These are phyloP conservation scores for Danaus chrysippus DNA, from an alignment of 2,888 invertebrate genomes.

Conservation along the genomic window DNA sequence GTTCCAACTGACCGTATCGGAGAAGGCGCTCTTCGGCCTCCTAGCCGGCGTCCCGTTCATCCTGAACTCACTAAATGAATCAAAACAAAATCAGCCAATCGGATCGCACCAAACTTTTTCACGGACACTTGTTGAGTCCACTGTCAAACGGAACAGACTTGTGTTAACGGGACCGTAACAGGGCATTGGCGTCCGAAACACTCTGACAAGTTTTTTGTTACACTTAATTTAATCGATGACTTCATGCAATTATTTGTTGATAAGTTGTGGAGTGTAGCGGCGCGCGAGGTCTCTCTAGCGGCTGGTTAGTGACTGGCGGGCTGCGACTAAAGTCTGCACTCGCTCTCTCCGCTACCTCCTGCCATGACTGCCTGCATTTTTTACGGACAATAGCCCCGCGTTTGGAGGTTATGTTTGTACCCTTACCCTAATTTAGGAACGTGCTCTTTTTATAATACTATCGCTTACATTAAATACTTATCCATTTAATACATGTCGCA, in stretches of 20 bases:
- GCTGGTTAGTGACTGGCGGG: conserved; percentile 54
- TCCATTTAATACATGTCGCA: background rate
- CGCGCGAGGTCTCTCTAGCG: conserved; percentile 53
- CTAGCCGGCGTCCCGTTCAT: conserved; percentile 75
- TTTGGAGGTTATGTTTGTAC: conserved; percentile 70
- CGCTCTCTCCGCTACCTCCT: conserved; percentile 33
- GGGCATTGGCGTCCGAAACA: conserved; percentile 30
- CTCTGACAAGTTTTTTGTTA: conserved; percentile 29
- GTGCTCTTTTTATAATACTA: conserved; percentile 17
- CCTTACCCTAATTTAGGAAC: conserved; percentile 25
- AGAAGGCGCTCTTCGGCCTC: conserved; percentile 72
- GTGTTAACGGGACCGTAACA: conserved; percentile 27
- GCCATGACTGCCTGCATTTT: conserved; percentile 66
- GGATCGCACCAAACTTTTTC: conserved; percentile 66
- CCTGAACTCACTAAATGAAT: conserved; percentile 45
- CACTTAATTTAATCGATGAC: conserved; percentile 73
- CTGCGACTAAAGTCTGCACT: conserved; percentile 23
- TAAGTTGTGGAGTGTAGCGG: conserved; percentile 64
- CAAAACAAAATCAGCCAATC: conserved; percentile 60
- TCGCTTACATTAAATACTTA: background rate
- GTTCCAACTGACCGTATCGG: conserved; percentile 61
- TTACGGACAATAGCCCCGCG: conserved; percentile 62
- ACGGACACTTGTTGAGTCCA: conserved; percentile 70
- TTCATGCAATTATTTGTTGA: conserved; percentile 72
- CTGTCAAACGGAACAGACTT: conserved; percentile 51